phyloP scores from a whole-genome alignment of 2,888 invertebrate species.

The Catocala fraxini region DNA sequence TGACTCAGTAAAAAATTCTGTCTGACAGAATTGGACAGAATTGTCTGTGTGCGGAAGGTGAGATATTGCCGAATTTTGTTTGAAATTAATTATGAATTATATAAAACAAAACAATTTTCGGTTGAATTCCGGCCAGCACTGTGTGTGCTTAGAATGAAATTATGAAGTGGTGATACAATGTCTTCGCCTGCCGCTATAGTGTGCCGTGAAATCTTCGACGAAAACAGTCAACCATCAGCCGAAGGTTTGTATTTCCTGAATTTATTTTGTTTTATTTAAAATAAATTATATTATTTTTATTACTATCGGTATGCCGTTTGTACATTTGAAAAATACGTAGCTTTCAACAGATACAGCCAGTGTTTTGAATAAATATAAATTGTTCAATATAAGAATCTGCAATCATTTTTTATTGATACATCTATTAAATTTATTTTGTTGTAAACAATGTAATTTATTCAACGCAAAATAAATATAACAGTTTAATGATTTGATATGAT shows the following conservation, averaged over 20 bases:
- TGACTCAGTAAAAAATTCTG: constrained; percentile 33
- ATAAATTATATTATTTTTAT: constrained; percentile 6
- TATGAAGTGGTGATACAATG: constrained; percentile 69
- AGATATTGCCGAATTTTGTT: constrained; percentile 25
- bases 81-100: constrained; percentile 42
- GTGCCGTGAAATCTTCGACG: constrained; percentile 95
- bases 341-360: too few relatives aligned
- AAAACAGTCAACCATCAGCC: constrained; percentile 93
- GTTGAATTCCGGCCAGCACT: constrained; percentile 23
- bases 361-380: too few relatives aligned
- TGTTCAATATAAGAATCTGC: too few relatives aligned
- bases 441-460: too few relatives aligned
- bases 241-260: constrained; percentile 89
- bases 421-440: too few relatives aligned
- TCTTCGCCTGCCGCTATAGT: constrained; percentile 88
- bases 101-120: constrained; percentile 28
- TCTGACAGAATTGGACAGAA: constrained; percentile 23
- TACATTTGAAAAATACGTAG: too few relatives aligned
- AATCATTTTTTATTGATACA: too few relatives aligned
- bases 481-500: too few relatives aligned
- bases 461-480: too few relatives aligned
- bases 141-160: constrained; percentile 58
- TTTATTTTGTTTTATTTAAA: constrained; percentile 2
- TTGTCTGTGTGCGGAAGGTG: constrained; percentile 30
- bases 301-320: too few relatives aligned